A percentile compares a stretch with the other conserved stretches of the same genome.
Conservation (phyloP, 2,797 vertebrate species). For the Perodicticus potto region DNA sequence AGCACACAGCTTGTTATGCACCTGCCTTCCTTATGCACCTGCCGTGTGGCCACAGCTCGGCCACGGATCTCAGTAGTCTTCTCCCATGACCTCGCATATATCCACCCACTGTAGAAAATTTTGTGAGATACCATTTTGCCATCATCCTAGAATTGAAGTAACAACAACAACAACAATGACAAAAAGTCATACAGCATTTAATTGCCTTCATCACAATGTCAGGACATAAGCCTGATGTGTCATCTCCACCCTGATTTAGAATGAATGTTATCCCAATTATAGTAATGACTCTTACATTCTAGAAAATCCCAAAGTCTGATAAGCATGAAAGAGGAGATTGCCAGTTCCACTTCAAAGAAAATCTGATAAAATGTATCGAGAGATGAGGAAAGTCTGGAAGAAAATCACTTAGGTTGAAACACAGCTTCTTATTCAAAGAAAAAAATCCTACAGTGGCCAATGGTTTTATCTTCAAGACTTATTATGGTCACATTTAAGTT, state of each 20-base stretch:
- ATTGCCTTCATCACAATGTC: not conserved
- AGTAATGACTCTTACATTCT: not conserved
- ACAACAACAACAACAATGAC: not conserved
- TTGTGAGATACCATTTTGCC: not conserved
- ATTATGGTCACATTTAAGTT: constrained; percentile 35
- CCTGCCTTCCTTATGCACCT: not conserved
- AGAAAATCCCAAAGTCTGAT: constrained; percentile 16
- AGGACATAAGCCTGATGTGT: not conserved
- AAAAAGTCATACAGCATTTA: not conserved
- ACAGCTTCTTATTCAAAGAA: constrained; percentile 36
- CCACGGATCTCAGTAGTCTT: not conserved
- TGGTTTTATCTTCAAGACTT: not conserved
- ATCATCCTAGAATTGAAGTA: not conserved
- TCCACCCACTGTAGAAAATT: not conserved
- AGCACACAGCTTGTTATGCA: not conserved
- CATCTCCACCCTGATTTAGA: not conserved
- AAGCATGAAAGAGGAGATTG: not conserved
- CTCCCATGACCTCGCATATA: not conserved
- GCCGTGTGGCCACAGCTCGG: rapidly evolving
- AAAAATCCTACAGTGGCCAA: constrained; percentile 7
- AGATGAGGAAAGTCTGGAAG: not conserved
- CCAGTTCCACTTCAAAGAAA: not conserved
- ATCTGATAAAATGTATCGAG: not conserved
- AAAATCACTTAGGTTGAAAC: not conserved
- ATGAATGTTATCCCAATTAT: not conserved